Conservation (phyloP, 2,797 vertebrate genomes). For the Rhabdophis nuchalis region DNA sequence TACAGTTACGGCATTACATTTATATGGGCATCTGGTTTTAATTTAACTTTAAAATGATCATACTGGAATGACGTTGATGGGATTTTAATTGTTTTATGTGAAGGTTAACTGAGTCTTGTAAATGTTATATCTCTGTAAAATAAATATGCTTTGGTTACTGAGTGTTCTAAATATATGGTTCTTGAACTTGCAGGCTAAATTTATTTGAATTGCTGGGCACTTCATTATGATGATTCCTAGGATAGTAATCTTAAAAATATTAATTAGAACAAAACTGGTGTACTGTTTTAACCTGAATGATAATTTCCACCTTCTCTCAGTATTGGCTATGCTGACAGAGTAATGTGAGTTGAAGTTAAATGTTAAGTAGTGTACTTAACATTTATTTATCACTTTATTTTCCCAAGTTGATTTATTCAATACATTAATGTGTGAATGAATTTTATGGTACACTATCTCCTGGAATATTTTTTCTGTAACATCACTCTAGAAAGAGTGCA, state of each 20-base stretch:
- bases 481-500: too few species aligned
- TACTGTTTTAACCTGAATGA: background rate
- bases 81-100: background rate
- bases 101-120: background rate
- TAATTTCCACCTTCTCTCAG: background rate
- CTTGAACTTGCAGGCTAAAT: background rate
- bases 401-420: background rate
- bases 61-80: background rate
- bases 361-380: background rate
- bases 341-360: background rate
- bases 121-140: background rate
- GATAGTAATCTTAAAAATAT: background rate
- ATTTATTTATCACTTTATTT: background rate
- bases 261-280: background rate
- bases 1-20: background rate
- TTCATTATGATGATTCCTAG: background rate
- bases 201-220: background rate
- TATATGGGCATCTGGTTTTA: background rate
- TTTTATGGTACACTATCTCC: background rate
- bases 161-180: background rate
- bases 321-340: background rate
- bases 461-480: background rate
- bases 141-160: background rate
- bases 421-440: background rate
- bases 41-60: background rate